Base-by-base conservation (phyloP, 2,888 invertebrate species). In the Syritta pipiens region DNA sequence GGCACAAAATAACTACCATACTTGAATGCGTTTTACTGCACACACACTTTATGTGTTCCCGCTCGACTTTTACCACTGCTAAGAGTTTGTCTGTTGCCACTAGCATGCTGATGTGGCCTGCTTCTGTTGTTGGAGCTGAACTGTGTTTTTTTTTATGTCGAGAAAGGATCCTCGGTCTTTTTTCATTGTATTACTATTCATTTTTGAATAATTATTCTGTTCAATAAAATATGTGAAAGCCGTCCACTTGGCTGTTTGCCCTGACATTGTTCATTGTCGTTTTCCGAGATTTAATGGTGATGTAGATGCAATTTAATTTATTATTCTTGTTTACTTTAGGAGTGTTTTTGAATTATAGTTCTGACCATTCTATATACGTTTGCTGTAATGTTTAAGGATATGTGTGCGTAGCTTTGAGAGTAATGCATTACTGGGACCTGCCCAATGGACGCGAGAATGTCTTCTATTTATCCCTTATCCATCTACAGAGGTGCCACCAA, bases 121-220 rank as follows among this genome's bases (percentile, higher is more conserved):
- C 17, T 17, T 49, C 12, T n/a, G 3, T 46, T 46, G 2, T 46
- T 51, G 7, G 10, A 6, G 28, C 26, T n/a, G 7, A 24, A 17
- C n/a, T 63, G 26, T 19, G 2, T 62, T 48, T 30, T 37, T 51
- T 22, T 12, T 10, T 32, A 30, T 49, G 72, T 26, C 53, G 55
- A 24, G n/a, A 26, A 60, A 30, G 14, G 22, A n/a, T 40, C 3
- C 42, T 51, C 53, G 37, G 55, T 62, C 60, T 65, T 48, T 49
- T 65, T n/a, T n/a, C n/a, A n/a, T n/a, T n/a, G n/a, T n/a, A 63
- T 63, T 55, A 46, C 40, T 37, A 30, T 55, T 30, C 48, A 49
- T 57, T 57, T 67, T 67, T 67, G 51, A 74, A 74, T 74, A 67
- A 74, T 67, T 59, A 67, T 74, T 67, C 35, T 51, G 51, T 57